phyloP scores from a whole-genome alignment of 2,888 invertebrate species.

The Slavum lentiscoides region DNA sequence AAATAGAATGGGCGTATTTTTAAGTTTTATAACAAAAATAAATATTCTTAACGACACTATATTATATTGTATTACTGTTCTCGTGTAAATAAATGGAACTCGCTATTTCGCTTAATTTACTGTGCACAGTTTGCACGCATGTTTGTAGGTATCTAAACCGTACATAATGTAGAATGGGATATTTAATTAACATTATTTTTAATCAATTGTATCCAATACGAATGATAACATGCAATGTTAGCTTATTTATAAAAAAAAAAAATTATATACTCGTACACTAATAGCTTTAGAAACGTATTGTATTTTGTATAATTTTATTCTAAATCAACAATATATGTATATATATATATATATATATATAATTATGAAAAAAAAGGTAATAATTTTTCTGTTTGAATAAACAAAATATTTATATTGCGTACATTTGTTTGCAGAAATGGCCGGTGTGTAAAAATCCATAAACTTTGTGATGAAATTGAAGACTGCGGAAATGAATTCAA shows the following conservation, averaged over 20 bases:
- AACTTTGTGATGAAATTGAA: conserved; percentile 48
- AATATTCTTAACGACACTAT: too few relatives aligned
- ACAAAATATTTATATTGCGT: too few relatives aligned
- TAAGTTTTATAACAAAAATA: too few relatives aligned
- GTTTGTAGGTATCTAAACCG: conserved; percentile 1
- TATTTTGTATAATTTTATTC: background rate
- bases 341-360: too few relatives aligned
- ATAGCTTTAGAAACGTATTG: background rate
- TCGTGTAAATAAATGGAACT: background rate
- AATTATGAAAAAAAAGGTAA: background rate
- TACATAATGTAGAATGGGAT: background rate
- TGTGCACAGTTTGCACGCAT: conserved; percentile 30
- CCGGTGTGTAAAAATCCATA: conserved; percentile 46
- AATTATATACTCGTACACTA: background rate
- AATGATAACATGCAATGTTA: background rate
- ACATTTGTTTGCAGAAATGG: conserved; percentile 44
- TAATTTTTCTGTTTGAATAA: too few relatives aligned
- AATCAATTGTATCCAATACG: background rate
- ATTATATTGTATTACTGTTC: too few relatives aligned
- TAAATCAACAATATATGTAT: background rate
- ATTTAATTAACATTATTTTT: background rate
- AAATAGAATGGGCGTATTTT: too few relatives aligned
- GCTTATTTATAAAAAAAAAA: background rate
- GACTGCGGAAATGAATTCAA: conserved; percentile 48
- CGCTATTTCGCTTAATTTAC: background rate